These are phyloP conservation scores for Magallana ariakensis DNA, from an alignment of 1,140 invertebrate species.

Conservation along the genomic window DNA sequence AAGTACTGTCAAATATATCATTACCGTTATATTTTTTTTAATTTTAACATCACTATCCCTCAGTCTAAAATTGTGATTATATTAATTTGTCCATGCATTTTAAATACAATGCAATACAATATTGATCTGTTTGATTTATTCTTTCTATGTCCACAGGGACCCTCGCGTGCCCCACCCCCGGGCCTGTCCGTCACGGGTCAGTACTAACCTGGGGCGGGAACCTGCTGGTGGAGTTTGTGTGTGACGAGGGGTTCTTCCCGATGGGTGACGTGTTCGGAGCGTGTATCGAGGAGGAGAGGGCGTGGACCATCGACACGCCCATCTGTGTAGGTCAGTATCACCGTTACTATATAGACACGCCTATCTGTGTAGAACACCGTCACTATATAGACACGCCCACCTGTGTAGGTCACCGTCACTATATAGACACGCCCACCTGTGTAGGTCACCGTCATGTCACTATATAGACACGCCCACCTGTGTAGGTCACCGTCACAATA, in stretches of 20 bases:
- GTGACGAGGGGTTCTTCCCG: conserved; percentile 60
- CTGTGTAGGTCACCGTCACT: conserved; percentile 64
- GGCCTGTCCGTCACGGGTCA: conserved; percentile 56
- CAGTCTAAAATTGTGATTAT: too few species aligned
- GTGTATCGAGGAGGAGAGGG: conserved; percentile 60
- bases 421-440: background rate
- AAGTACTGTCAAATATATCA: too few species aligned
- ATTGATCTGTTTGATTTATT: too few species aligned
- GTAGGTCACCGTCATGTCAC: background rate
- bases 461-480: conserved; percentile 62
- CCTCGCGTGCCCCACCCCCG: conserved; percentile 57
- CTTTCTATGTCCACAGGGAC: conserved; percentile 8
- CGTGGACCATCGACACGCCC: conserved; percentile 67
- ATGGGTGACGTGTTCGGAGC: conserved; percentile 65
- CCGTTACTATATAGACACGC: background rate
- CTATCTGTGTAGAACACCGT: background rate
- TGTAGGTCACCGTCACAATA: conserved; percentile 44
- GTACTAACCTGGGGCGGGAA: conserved; percentile 65
- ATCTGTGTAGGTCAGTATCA: conserved; percentile 64
- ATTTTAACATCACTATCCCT: too few species aligned
- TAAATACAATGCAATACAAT: too few species aligned
- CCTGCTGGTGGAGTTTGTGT: conserved; percentile 63
- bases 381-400: conserved; percentile 58
- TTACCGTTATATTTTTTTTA: too few species aligned
- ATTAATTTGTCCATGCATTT: too few species aligned